phyloP scores from a whole-genome alignment of 2,113 vertebrate species.

The Pseudorasbora parva region DNA sequence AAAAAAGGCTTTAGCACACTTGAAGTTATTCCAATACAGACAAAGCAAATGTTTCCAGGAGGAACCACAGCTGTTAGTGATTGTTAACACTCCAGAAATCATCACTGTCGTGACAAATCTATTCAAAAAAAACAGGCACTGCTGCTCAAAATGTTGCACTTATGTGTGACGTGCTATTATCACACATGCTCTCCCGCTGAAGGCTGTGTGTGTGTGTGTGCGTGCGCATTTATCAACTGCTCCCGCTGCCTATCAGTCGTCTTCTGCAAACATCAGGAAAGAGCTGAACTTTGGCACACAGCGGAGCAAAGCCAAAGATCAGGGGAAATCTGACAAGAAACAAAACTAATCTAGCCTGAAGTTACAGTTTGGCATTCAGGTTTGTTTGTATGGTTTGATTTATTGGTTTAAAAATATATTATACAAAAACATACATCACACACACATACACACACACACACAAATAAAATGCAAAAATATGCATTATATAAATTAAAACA shows the following conservation, averaged over 20 bases:
- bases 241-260: slow-evolving; percentile 9
- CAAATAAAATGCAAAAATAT: too few species aligned
- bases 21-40: neutral
- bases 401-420: too few species aligned
- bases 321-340: neutral
- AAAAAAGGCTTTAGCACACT: slow-evolving; percentile 10
- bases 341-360: neutral
- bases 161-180: too few species aligned
- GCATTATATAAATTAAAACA: too few species aligned
- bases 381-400: neutral
- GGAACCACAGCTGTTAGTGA: slow-evolving; percentile 3
- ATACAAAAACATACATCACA: too few species aligned
- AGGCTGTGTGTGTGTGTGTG: neutral
- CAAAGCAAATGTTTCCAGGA: neutral
- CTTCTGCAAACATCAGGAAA: slow-evolving; percentile 60
- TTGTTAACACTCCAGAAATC: neutral
- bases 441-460: too few species aligned
- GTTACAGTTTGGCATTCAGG: neutral
- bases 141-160: too few species aligned
- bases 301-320: neutral
- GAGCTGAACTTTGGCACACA: slow-evolving; percentile 52
- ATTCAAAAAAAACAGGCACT: neutral
- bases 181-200: too few species aligned
- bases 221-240: too few species aligned
- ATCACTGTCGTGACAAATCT: neutral